Evolutionary conservation across 2,113 vertebrate species (phyloP).

Genomic region (Arenaria interpres): DNA sequence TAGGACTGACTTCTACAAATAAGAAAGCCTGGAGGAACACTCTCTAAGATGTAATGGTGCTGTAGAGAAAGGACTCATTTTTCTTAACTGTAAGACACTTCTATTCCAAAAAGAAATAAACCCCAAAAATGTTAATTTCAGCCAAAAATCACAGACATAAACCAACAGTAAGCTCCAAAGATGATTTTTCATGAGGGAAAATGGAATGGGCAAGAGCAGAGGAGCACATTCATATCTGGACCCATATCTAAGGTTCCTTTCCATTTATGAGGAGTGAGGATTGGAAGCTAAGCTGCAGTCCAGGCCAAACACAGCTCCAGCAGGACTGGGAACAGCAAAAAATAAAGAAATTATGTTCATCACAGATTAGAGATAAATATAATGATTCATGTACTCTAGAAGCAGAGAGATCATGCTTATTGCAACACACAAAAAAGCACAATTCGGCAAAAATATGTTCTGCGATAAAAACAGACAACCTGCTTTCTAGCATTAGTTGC

Average conservation of each 20-base stretch:
- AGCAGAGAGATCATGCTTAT: not conserved
- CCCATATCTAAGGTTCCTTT: not conserved
- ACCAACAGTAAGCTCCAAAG: constrained; percentile 44
- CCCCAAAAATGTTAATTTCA: constrained; percentile 59
- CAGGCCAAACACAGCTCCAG: not conserved
- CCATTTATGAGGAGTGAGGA: not conserved
- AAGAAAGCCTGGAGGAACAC: not conserved
- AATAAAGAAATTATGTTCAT: not conserved
- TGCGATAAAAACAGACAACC: not conserved
- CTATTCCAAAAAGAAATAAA: not conserved
- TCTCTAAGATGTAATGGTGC: not conserved
- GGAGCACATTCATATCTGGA: not conserved
- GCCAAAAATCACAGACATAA: constrained; percentile 61
- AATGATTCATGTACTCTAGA: not conserved
- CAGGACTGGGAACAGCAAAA: not conserved
- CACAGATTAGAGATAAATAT: not conserved
- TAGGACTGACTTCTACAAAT: not conserved
- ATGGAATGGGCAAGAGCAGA: constrained; percentile 19
- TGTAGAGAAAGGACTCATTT: not conserved
- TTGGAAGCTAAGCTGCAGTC: not conserved
- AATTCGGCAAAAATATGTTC: not conserved
- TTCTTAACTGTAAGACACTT: not conserved
- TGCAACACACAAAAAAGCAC: not conserved
- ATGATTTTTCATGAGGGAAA: constrained; percentile 51
- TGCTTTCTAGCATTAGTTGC: not conserved